These are phyloP conservation scores for Dipodomys merriami DNA, from an alignment of 2,113 vertebrate genomes.

Conservation along the genomic window DNA sequence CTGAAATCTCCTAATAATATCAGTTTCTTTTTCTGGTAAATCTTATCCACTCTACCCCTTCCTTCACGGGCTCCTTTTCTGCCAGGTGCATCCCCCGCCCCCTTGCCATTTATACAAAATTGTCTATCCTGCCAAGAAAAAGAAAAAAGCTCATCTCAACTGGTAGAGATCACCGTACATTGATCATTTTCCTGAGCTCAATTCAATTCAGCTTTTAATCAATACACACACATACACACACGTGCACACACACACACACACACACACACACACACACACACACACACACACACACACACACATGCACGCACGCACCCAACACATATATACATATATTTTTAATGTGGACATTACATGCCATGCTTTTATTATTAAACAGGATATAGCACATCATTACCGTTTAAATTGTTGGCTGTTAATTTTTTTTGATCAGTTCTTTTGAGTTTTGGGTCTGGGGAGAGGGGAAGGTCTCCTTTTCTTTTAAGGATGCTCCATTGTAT, in stretches of 20 bases:
- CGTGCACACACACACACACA: neutral
- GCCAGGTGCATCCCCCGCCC: neutral
- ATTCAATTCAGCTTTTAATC: neutral
- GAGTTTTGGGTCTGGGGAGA: neutral
- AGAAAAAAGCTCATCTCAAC: neutral
- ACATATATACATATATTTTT: no score
- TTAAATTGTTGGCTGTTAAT: neutral
- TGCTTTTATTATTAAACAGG: slow-evolving; percentile 9
- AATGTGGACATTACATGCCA: neutral
- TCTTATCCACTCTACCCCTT: neutral
- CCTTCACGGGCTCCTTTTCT: neutral
- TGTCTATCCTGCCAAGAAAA: neutral
- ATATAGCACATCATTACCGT: neutral
- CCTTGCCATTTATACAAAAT: neutral
- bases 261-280: neutral
- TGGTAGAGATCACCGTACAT: neutral
- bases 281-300: neutral
- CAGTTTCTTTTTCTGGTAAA: neutral
- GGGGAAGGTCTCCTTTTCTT: neutral
- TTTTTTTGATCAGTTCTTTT: slow-evolving; percentile 7
- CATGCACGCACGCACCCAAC: neutral
- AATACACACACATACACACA: neutral
- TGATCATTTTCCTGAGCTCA: neutral
- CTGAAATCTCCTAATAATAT: neutral
- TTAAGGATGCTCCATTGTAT: fast-evolving